These are phyloP conservation scores for Paratilapia polleni DNA, from an alignment of 2,113 vertebrate genomes.

Conservation along the genomic window DNA sequence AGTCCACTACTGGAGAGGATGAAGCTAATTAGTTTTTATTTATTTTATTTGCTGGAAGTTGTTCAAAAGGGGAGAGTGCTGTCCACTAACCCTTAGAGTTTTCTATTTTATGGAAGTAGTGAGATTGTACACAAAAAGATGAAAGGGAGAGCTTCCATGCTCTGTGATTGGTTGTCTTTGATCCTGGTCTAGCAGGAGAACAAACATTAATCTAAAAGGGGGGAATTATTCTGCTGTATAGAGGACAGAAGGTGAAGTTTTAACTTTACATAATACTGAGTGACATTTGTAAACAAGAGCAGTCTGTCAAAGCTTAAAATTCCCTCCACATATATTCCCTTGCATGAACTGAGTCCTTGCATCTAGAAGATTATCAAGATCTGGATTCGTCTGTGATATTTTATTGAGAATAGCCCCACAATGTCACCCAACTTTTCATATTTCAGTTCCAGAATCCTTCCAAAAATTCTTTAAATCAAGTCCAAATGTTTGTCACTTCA, in stretches of 20 bases:
- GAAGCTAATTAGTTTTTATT: background rate
- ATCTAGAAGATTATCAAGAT: background rate
- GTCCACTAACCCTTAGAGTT: background rate
- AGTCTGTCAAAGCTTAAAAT: background rate
- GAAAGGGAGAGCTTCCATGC: constrained; percentile 18
- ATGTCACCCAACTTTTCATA: background rate
- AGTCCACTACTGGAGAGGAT: background rate
- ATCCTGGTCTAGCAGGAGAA: constrained; percentile 15
- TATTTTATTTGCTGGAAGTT: constrained; percentile 13
- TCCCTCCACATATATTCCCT: background rate
- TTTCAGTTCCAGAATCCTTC: background rate
- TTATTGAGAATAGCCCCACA: background rate
- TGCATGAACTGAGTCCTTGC: rapidly evolving
- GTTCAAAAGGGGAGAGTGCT: background rate
- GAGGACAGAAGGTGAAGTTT: background rate
- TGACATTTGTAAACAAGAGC: background rate
- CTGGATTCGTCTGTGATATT: background rate
- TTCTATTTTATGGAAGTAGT: constrained; percentile 12
- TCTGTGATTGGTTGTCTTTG: constrained; percentile 28
- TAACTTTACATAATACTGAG: rapidly evolving
- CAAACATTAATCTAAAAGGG: background rate
- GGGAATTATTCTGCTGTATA: background rate
- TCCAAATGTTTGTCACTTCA: background rate
- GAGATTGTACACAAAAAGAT: constrained; percentile 35
- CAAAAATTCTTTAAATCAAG: rapidly evolving